Evolutionary conservation across 2,113 vertebrate species (phyloP).

Genomic region (Ophthalmolycus amberensis): DNA sequence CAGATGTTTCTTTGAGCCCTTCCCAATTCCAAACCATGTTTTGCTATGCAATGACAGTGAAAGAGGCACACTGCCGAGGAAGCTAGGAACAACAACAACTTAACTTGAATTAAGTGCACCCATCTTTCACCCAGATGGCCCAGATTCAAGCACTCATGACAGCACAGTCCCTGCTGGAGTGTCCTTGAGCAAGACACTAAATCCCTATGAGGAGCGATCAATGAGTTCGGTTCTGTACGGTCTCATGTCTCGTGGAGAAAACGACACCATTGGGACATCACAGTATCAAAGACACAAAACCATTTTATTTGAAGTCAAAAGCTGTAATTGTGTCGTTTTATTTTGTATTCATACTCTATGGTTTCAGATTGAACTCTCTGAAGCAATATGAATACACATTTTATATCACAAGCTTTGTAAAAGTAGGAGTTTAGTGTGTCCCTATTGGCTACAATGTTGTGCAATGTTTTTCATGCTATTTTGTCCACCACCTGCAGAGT

Average conservation of each 20-base stretch:
- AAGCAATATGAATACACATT: background rate
- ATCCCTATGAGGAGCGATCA: slow-evolving; percentile 36
- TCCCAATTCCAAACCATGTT: background rate
- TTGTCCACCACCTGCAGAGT: slow-evolving; percentile 18
- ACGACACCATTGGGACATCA: background rate
- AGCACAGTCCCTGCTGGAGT: slow-evolving; percentile 27
- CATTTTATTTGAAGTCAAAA: background rate
- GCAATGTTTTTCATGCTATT: slow-evolving; percentile 8
- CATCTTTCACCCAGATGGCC: slow-evolving; percentile 48
- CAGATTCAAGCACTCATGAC: slow-evolving; percentile 41
- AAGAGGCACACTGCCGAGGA: background rate
- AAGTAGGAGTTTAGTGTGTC: background rate
- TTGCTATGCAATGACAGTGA: background rate
- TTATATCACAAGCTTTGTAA: background rate
- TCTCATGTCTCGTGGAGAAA: slow-evolving; percentile 8
- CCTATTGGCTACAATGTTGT: background rate
- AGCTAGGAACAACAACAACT: background rate
- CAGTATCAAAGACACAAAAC: background rate
- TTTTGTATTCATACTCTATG: background rate
- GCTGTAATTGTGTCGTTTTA: background rate
- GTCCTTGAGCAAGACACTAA: slow-evolving; percentile 57
- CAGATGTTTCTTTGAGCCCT: background rate
- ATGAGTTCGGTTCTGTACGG: slow-evolving; percentile 4
- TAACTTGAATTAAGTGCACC: slow-evolving; percentile 25
- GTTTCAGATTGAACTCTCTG: background rate